Conservation (phyloP, 2,888 invertebrate genomes). For the Diplolepis rosae region DNA sequence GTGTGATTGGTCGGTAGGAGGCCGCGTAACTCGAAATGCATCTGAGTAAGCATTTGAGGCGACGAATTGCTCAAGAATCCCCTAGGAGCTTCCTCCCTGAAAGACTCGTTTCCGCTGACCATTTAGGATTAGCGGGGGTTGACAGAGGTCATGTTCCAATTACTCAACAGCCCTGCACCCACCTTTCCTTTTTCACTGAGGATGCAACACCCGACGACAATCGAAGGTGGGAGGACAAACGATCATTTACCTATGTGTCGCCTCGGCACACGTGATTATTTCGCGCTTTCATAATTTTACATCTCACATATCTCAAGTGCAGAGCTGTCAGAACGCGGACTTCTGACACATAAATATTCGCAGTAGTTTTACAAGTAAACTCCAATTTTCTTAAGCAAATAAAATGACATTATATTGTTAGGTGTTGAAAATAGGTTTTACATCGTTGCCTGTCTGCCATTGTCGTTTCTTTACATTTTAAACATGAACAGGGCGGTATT, state of each 20-base stretch:
- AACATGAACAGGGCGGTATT: no score
- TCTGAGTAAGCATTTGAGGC: constrained; percentile 35
- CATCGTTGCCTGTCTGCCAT: no score
- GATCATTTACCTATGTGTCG: constrained; percentile 66
- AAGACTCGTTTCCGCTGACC: constrained; percentile 66
- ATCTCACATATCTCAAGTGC: not conserved
- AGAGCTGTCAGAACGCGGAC: no score
- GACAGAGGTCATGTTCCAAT: constrained; percentile 71
- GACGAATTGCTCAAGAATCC: constrained; percentile 45
- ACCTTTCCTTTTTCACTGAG: constrained; percentile 59
- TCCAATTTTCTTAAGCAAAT: no score
- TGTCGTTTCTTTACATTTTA: no score
- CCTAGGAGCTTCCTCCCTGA: constrained; percentile 43
- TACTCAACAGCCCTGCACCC: constrained; percentile 68
- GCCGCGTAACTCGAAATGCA: constrained; percentile 49
- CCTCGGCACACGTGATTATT: constrained; percentile 29
- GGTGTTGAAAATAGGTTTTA: no score
- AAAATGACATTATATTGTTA: no score
- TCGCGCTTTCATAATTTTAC: constrained; percentile 1
- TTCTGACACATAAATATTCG: no score
- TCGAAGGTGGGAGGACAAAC: constrained; percentile 71
- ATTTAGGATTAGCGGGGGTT: constrained; percentile 70
- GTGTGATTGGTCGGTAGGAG: constrained; percentile 47
- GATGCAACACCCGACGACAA: constrained; percentile 67
- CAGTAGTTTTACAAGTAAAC: no score